Base-by-base conservation (phyloP, 2,797 vertebrate genomes). In the Acrocephalus scirpaceus region DNA sequence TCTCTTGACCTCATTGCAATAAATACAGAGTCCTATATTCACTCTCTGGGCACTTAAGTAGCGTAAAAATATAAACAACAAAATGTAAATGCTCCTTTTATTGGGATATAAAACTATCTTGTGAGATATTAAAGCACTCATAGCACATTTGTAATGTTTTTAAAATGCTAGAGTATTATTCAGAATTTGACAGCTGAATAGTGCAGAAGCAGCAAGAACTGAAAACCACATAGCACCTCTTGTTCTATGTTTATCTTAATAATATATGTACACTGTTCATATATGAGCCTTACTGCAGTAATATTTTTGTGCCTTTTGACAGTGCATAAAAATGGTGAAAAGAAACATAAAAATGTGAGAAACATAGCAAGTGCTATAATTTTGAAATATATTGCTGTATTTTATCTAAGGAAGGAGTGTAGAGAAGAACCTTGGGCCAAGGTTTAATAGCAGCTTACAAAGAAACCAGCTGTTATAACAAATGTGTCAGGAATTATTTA, bases 31-130 rank as follows among this genome's bases (percentile, higher is more conserved):
- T 88, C 57, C 54, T 87, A 20, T 64, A 86, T 80, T 77, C 34
- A 48, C 60, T 70, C 45, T 77, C 65, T 64, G 36, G 51, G 76
- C 62, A 57, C 75, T 95, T 92, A 86, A 62, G 78, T 38, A 62
- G 21, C 25, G 22, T 86, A 96, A 97, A 96, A 94, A 75, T 57
- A 65, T 70, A 91, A 94, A 94, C 65, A 96, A 56, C 45, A 69
- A 92, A 92, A 94, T 70, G 36, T 74, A 94, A 94, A 97, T 94
- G 47, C 26, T 77, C 16, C 5, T 93, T 93, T 92, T 94, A 95
- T 94, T 75, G 73, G 69, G 21, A 29, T 83, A 86, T 96, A 96
- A 94, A 96, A 54, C 54, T 80, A 69, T 86, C 82, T 40, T 81
- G 62, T 84, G 85, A 94, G 69, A 67, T 80, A 93, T 81, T 96